Percentiles rank a stretch among this genome's conserved stretches.
Conservation (phyloP, 1,140 invertebrate genomes). For the Wasmannia auropunctata region DNA sequence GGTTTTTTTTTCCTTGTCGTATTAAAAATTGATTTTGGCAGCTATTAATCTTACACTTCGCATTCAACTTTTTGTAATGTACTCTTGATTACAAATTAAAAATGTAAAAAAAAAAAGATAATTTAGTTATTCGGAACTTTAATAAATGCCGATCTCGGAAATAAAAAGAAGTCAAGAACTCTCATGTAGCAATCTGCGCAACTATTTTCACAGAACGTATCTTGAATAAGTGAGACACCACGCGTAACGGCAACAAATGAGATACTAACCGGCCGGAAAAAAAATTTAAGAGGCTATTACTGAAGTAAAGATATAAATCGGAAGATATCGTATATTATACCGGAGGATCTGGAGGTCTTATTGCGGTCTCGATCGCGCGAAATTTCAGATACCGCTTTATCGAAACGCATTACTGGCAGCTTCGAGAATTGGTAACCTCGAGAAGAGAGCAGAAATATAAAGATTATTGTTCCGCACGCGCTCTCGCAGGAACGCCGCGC, state of each 20-base stretch:
- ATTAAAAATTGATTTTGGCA: neutral
- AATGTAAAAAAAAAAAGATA: neutral
- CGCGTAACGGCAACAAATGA: conserved; percentile 12
- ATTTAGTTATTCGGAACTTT: neutral
- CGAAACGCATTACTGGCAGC: conserved; percentile 34
- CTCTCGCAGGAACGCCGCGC: neutral
- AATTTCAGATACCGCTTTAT: conserved; percentile 51
- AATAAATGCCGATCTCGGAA: neutral
- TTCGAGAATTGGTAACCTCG: conserved; percentile 14
- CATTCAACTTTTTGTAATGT: neutral
- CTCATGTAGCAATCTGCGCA: neutral
- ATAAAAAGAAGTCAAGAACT: neutral
- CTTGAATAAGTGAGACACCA: neutral
- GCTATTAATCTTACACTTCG: neutral
- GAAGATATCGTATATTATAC: conserved; percentile 5
- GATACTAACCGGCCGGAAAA: neutral
- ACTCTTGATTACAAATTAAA: neutral
- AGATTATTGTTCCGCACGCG: conserved; percentile 13
- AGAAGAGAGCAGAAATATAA: conserved; percentile 19
- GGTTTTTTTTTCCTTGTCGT: too few relatives aligned
- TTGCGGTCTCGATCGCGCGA: conserved; percentile 22
- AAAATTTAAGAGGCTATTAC: conserved; percentile 31
- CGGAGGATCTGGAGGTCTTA: neutral
- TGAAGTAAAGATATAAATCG: conserved; percentile 26
- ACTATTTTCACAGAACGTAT: conserved; percentile 2